A percentile compares a stretch with the other conserved stretches of the same genome.
These are phyloP conservation scores for Melieria picta DNA, from an alignment of 2,888 invertebrate species.

Conservation along the genomic window DNA sequence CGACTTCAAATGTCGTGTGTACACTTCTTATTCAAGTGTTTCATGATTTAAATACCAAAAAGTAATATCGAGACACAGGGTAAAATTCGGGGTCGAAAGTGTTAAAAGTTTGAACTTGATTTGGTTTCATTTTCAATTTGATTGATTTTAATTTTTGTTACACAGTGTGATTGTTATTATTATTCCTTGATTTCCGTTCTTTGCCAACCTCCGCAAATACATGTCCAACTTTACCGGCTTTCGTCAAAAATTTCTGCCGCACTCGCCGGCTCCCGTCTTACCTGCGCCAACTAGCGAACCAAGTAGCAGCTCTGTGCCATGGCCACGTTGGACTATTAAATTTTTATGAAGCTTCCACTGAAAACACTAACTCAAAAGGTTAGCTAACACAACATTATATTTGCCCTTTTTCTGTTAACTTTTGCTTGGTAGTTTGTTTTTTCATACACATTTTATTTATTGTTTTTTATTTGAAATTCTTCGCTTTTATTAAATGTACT, in stretches of 20 bases:
- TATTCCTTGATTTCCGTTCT: not conserved
- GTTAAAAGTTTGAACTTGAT: too few species aligned
- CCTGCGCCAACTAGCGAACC: too few species aligned
- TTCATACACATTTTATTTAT: too few species aligned
- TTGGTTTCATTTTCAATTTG: not conserved
- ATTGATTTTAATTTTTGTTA: not conserved
- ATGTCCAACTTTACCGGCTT: not conserved
- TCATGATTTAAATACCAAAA: too few species aligned
- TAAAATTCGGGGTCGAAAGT: too few species aligned
- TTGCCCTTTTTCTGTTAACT: too few species aligned
- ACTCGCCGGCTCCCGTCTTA: not conserved
- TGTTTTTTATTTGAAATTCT: not conserved
- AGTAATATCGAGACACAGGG: too few species aligned
- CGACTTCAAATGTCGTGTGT: too few species aligned
- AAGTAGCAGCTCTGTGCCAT: too few species aligned
- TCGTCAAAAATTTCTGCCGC: not conserved
- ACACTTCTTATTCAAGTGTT: too few species aligned
- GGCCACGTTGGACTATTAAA: not conserved
- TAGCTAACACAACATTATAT: too few species aligned
- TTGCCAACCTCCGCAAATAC: not conserved
- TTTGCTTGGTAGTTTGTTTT: not conserved
- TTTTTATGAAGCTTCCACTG: slow-evolving; percentile 12
- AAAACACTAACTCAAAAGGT: too few species aligned
- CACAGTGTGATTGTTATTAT: not conserved
- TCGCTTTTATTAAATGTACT: slow-evolving; percentile 13